A percentile compares a stretch with the other conserved stretches of the same genome.
phyloP scores from a whole-genome alignment of 2,888 invertebrate genomes.

The Carcina quercana region DNA sequence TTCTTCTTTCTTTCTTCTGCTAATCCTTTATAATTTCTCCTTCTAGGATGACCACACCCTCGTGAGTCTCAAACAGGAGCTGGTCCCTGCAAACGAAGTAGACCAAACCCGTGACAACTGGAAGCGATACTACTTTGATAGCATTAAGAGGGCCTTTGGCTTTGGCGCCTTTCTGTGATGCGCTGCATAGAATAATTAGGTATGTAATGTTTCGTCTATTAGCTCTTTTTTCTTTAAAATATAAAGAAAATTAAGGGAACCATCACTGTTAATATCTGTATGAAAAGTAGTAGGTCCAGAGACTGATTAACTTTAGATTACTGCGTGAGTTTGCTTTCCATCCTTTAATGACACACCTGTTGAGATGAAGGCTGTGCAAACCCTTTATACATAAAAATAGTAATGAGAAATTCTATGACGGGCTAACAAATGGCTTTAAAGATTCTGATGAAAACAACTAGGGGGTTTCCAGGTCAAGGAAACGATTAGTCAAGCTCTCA shows the following conservation, averaged over 20 bases:
- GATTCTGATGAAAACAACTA: too few relatives aligned
- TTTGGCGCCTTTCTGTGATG: constrained; percentile 83
- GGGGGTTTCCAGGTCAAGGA: too few relatives aligned
- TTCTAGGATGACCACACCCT: constrained; percentile 89
- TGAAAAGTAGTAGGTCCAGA: too few relatives aligned
- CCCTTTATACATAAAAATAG: too few relatives aligned
- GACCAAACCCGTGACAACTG: constrained; percentile 91
- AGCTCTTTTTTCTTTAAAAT: background rate
- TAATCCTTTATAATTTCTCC: background rate
- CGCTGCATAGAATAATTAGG: constrained; percentile 34
- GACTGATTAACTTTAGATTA: background rate
- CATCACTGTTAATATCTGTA: background rate
- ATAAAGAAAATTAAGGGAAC: background rate
- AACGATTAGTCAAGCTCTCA: too few relatives aligned
- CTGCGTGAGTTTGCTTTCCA: too few relatives aligned
- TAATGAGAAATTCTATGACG: too few relatives aligned
- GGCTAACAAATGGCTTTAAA: too few relatives aligned
- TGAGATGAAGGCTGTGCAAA: too few relatives aligned
- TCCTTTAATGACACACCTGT: too few relatives aligned
- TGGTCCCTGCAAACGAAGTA: constrained; percentile 87
- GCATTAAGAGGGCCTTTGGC: constrained; percentile 94
- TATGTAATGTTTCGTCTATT: too few relatives aligned
- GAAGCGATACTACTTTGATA: constrained; percentile 95
- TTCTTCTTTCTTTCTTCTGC: too few relatives aligned
- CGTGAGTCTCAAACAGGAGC: constrained; percentile 86